These are phyloP conservation scores for Drosophila pullipes DNA, from an alignment of 2,888 invertebrate species.

Conservation along the genomic window DNA sequence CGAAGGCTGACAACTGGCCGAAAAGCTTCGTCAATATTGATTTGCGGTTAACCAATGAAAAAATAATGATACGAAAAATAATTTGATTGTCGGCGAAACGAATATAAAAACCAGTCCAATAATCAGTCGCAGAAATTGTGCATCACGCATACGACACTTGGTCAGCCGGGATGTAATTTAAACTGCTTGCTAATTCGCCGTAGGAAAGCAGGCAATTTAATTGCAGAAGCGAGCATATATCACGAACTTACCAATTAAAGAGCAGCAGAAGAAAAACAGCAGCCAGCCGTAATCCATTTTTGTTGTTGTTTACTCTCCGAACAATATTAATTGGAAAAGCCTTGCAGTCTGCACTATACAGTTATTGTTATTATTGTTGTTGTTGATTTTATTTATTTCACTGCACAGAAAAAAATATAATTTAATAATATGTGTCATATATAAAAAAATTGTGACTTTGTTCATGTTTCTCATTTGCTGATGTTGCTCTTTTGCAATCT, in stretches of 20 bases:
- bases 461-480: conserved; percentile 38
- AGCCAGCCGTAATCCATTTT: conserved; percentile 73
- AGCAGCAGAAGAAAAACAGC: conserved; percentile 58
- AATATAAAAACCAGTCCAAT: conserved; percentile 36
- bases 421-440: not conserved
- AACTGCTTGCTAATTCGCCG: conserved; percentile 36
- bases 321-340: conserved; percentile 66
- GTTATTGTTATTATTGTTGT: conserved; percentile 25
- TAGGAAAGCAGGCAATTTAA: not conserved
- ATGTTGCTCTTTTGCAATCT: conserved; percentile 40
- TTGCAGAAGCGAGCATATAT: conserved; percentile 10
- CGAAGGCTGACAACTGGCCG: conserved; percentile 16
- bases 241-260: conserved; percentile 72
- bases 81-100: conserved; percentile 23
- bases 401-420: conserved; percentile 43
- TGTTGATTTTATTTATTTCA: conserved; percentile 11
- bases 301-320: conserved; percentile 35
- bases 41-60: conserved; percentile 60
- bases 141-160: conserved; percentile 56
- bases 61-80: conserved; percentile 37
- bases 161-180: conserved; percentile 13
- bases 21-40: conserved; percentile 74
- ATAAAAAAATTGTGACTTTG: conserved; percentile 30
- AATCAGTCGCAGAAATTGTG: conserved; percentile 42
- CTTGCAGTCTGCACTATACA: conserved; percentile 19